A percentile compares a stretch with the other conserved stretches of the same genome.
These are phyloP conservation scores for Lacerta agilis DNA, from an alignment of 2,797 vertebrate species.

Conservation along the genomic window DNA sequence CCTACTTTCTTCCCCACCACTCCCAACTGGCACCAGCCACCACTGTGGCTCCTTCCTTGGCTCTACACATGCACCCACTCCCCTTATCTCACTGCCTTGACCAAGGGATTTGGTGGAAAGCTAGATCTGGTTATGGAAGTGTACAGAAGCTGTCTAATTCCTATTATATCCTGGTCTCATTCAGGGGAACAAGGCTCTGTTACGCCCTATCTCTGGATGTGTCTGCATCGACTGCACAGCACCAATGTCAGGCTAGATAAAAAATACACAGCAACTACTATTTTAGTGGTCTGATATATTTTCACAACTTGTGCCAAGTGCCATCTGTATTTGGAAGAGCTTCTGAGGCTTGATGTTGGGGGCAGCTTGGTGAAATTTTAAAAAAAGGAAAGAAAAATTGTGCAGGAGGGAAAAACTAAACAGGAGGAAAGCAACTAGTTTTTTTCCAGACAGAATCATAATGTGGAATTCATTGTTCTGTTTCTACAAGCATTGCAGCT, in stretches of 20 bases:
- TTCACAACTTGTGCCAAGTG: neutral
- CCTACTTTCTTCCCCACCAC: no score
- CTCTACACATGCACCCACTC: neutral
- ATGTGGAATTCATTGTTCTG: no score
- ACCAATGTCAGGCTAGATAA: neutral
- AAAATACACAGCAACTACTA: neutral
- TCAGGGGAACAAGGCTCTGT: neutral
- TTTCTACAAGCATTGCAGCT: no score
- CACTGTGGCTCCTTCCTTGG: neutral
- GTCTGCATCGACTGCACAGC: no score
- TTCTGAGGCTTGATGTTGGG: neutral
- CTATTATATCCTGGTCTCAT: neutral
- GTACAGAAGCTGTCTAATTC: neutral
- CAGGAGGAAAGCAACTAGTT: neutral
- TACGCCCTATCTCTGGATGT: neutral
- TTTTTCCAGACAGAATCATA: neutral
- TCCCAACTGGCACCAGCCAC: no score
- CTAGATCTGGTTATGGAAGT: neutral
- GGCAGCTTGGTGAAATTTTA: neutral
- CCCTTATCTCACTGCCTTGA: neutral
- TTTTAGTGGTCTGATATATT: neutral
- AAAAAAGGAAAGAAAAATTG: neutral
- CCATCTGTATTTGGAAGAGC: neutral
- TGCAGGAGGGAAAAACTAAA: conserved; percentile 1
- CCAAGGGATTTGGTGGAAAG: neutral